Evolutionary conservation across 2,888 invertebrate species (phyloP).

Genomic region (Dendrolimus houi): DNA sequence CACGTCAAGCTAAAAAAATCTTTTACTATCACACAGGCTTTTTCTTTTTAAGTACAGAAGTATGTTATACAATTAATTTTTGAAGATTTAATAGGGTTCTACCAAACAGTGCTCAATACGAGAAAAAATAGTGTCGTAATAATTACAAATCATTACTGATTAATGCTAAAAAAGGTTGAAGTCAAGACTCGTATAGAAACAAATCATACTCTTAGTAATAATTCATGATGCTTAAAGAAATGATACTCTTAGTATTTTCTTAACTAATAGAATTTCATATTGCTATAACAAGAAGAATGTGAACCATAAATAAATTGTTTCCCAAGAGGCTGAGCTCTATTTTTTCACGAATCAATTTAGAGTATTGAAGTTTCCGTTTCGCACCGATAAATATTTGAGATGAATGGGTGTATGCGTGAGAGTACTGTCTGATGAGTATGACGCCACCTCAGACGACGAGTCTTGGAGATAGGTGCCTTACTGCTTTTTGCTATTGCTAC

Average conservation of each 20-base stretch:
- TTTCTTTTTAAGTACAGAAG: too few relatives aligned
- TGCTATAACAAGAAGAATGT: background rate
- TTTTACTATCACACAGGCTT: too few relatives aligned
- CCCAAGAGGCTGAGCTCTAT: background rate
- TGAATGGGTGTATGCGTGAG: conserved; percentile 59
- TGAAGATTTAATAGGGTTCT: too few relatives aligned
- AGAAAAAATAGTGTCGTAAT: too few relatives aligned
- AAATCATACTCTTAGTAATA: too few relatives aligned
- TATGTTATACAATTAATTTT: too few relatives aligned
- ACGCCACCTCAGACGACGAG: conserved; percentile 15
- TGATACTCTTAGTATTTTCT: background rate
- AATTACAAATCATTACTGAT: too few relatives aligned
- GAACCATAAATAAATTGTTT: background rate
- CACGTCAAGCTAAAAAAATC: too few relatives aligned
- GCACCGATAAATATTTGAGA: conserved; percentile 47
- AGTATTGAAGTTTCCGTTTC: conserved; percentile 47
- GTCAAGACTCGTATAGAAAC: too few relatives aligned
- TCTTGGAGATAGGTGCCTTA: background rate
- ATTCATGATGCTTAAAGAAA: too few relatives aligned
- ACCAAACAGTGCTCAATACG: too few relatives aligned
- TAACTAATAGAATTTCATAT: background rate
- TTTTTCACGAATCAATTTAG: background rate
- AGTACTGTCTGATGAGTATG: conserved; percentile 47
- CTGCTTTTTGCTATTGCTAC: conserved; percentile 3
- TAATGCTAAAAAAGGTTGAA: too few relatives aligned